Evolutionary conservation across 2,113 vertebrate genomes (phyloP).

Genomic region (Lepus americanus): DNA sequence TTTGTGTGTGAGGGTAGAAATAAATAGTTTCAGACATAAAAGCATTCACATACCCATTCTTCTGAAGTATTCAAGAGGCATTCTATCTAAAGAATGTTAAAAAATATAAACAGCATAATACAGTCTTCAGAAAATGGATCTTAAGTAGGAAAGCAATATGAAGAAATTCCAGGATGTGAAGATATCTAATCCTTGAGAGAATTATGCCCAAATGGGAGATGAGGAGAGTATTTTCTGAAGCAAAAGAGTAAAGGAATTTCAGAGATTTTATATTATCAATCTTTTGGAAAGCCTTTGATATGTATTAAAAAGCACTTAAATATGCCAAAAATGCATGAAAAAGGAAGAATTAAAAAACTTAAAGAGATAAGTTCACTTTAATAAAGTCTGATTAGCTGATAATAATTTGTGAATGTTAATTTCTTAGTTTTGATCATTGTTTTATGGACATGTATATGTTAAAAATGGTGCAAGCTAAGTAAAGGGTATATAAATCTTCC

Average conservation of each 20-base stretch:
- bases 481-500: not conserved
- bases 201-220: not conserved
- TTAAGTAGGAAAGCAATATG: not conserved
- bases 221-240: not conserved
- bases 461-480: not conserved
- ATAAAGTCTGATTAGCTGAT: not conserved
- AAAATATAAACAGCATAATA: not conserved
- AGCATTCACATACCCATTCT: not conserved
- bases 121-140: not conserved
- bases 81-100: not conserved
- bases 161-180: not conserved
- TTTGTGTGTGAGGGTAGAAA: not conserved
- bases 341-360: not conserved
- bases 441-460: not conserved
- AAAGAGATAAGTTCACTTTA: not conserved
- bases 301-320: not conserved
- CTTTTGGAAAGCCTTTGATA: not conserved
- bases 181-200: not conserved
- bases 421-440: not conserved
- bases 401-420: not conserved
- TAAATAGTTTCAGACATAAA: not conserved
- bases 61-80: not conserved
- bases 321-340: not conserved
- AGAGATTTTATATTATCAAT: not conserved
- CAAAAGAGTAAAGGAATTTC: not conserved